Base-by-base conservation (phyloP, 2,113 vertebrate species). In the Malurus elegans region DNA sequence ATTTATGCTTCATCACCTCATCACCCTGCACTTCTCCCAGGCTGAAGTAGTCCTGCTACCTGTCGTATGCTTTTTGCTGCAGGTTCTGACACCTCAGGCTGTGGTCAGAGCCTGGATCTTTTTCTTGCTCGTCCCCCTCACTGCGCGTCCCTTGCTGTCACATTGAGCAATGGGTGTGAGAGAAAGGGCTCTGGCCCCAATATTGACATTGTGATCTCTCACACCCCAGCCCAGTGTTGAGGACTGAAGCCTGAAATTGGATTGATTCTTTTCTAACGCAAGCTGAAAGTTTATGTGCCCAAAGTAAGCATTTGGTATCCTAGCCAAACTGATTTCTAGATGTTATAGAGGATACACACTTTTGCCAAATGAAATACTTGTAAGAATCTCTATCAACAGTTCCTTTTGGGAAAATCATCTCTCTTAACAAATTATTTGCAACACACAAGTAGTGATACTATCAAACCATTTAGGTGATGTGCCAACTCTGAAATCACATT, bases 171-270 rank as follows among this genome's bases (percentile, higher is more conserved):
- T 2, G 3, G 15, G 8, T 29, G 17, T 16, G 44, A 67, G 24
- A 47, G 5, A 44, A 74, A 64, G 26, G 9, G 5, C 20, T 83
- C n/a, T 53, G 36, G 6, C 24, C 15, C 34, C 34, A 34, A 0
- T 3, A 14, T 7, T 66, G 73, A 19, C 25, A 3, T 2, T 72
- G n/a, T 34, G 42, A 7, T 13, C 40, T 50, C 32, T 78, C 54
- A 44, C 5, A 28, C 28, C 6, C 23, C 21, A 23, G n/a, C 8
- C 13, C 29, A 48, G 8, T 1, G 0, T 2, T 56, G 20, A 44
- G 4, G 17, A 31, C 54, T 65, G 45, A 2, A 21, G 21, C 36
- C 65, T 19, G 57, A 90, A 76, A 40, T 10, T 23, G 25, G 31
- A 69, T 3, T 6, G 10, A 15, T 56, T 38, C 3, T 75, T 73